Percentiles rank a stretch among this genome's conserved stretches.
Evolutionary conservation across 2,797 vertebrate species (phyloP).

Genomic region (Champsocephalus gunnari): DNA sequence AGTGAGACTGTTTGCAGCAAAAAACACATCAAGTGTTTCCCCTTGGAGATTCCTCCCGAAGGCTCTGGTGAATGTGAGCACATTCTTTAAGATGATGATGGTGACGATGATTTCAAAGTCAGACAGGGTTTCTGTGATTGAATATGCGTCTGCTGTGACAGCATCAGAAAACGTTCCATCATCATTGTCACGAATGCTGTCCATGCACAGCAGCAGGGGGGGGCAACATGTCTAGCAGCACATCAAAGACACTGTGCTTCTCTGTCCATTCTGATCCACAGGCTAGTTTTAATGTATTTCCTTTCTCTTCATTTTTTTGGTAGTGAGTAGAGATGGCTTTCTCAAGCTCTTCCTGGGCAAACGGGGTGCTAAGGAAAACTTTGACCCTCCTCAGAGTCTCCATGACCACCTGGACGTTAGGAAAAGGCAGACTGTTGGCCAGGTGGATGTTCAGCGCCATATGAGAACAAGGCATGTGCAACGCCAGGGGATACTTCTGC

Average conservation of each 20-base stretch:
- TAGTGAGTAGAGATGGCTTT: slow-evolving; percentile 85
- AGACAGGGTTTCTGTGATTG: slow-evolving; percentile 88
- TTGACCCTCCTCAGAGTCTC: slow-evolving; percentile 89
- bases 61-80: slow-evolving; percentile 93
- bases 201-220: slow-evolving; percentile 92
- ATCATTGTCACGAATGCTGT: slow-evolving; percentile 85
- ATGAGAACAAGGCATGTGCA: slow-evolving; percentile 91
- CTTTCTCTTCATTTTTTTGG: slow-evolving; percentile 88
- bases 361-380: slow-evolving; percentile 85
- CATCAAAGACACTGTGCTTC: slow-evolving; percentile 92
- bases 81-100: slow-evolving; percentile 91
- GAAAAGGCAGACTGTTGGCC: slow-evolving; percentile 90
- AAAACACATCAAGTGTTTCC: slow-evolving; percentile 92
- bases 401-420: slow-evolving; percentile 89
- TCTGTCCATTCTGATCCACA: slow-evolving; percentile 88
- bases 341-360: slow-evolving; percentile 86
- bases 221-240: slow-evolving; percentile 90
- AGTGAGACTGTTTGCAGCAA: slow-evolving; percentile 93
- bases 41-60: slow-evolving; percentile 96
- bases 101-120: slow-evolving; percentile 95
- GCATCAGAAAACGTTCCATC: slow-evolving; percentile 75
- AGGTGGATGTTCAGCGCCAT: slow-evolving; percentile 93
- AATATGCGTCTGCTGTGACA: slow-evolving; percentile 82
- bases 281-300: slow-evolving; percentile 82
- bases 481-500: slow-evolving; percentile 92